Percentiles rank a stretch among this genome's conserved stretches.
Conservation (phyloP, 2,113 vertebrate genomes). For the Ceyx melanurus region DNA sequence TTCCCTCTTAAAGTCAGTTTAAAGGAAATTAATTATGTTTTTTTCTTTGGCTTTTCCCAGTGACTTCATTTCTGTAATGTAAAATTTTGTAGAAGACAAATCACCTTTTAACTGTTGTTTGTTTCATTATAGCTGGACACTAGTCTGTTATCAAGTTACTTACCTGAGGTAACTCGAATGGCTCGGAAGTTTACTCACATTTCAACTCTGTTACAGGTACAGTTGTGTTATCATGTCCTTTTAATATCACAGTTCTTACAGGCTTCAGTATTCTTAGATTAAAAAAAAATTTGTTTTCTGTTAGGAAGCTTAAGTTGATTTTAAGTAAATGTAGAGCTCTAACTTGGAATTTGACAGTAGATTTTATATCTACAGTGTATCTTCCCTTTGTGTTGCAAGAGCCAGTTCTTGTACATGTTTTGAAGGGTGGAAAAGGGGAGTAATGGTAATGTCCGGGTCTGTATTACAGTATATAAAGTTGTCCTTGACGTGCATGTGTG, state of each 20-base stretch:
- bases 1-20: neutral
- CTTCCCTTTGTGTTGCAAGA: neutral
- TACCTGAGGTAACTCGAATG: slow-evolving; percentile 96
- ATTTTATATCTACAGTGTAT: neutral
- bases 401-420: neutral
- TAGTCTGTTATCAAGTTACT: slow-evolving; percentile 87
- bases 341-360: neutral
- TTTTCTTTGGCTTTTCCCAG: neutral
- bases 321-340: neutral
- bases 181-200: slow-evolving; percentile 98
- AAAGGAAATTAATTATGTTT: neutral
- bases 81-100: neutral
- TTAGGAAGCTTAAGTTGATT: neutral
- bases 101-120: neutral
- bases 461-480: slow-evolving; percentile 88
- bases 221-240: neutral
- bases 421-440: neutral
- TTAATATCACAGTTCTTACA: neutral
- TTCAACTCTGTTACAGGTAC: slow-evolving; percentile 92
- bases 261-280: neutral
- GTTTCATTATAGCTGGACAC: slow-evolving; percentile 86
- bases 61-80: neutral
- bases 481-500: slow-evolving; percentile 95
- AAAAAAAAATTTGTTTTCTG: neutral
- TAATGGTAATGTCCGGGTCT: neutral